Base-by-base conservation (phyloP, 2,113 vertebrate genomes). In the Platycercus adscitus region DNA sequence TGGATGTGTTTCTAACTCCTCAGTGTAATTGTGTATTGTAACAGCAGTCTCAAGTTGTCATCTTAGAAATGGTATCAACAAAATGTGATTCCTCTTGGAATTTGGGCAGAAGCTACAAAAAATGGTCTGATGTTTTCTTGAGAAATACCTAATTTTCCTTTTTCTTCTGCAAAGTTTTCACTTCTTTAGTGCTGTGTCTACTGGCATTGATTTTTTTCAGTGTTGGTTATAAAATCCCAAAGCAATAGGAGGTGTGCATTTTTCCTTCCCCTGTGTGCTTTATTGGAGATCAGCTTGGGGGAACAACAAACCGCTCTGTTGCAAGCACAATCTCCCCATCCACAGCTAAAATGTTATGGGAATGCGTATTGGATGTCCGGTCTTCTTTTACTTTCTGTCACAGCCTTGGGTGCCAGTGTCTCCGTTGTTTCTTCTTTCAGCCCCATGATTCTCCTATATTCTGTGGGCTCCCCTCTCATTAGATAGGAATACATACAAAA, bases 1-100 rank as follows among this genome's bases (percentile, higher is more conserved):
- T 68, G 17, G 4, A 21, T 4, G 0, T 33, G 18, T 58, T 85
- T 75, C 20, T 2, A 6, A 44, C 23, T 28, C 17, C 35, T 75
- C 2, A 6, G 3, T 76, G 29, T 47, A 18, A 17, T 6, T 29
- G 4, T 0, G 2, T 46, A 9, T 18, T 39, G 0, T 55, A 11
- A 16, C 13, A 41, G 8, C 6, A 20, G 10, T 35, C 10, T 70
- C 4, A 12, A 46, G 35, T 26, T 72, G 37, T 35, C 10, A 31
- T 31, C 23, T 7, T 7, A 37, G 43, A 21, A 18, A 10, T 44
- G 18, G 6, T 49, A 11, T 43, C 6, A 25, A 43, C 7, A 37
- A 71, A 61, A 20, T 43, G 18, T 8, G 70, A 5, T 60, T 90
- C 19, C 15, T 35, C 6, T 10, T 81, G 47, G 35, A 26, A 18